These are phyloP conservation scores for Eumaeus atala DNA, from an alignment of 1,140 invertebrate genomes.

Conservation along the genomic window DNA sequence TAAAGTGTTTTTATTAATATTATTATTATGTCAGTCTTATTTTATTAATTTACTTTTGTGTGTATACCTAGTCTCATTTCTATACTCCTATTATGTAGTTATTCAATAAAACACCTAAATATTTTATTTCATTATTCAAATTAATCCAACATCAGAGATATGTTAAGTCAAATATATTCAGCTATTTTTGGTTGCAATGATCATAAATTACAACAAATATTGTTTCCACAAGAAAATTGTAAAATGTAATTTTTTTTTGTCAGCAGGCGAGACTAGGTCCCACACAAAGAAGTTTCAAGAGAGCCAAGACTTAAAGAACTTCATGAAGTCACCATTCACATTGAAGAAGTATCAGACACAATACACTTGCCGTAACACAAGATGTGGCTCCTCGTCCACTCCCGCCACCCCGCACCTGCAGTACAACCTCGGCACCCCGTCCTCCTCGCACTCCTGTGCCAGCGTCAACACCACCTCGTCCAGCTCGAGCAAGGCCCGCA, in stretches of 20 bases:
- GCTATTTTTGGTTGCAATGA: no score
- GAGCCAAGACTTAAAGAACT: conserved; percentile 55
- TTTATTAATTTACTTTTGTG: no score
- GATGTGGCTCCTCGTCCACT: conserved; percentile 50
- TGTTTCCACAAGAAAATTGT: no score
- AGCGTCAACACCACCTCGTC: conserved; percentile 58
- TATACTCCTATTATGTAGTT: neutral
- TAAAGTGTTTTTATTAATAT: no score
- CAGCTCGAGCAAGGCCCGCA: conserved; percentile 53
- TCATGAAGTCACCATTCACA: conserved; percentile 66
- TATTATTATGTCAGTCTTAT: no score
- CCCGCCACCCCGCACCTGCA: conserved; percentile 56
- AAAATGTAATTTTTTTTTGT: no score
- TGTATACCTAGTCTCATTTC: no score
- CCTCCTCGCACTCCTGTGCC: conserved; percentile 57
- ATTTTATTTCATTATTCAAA: no score
- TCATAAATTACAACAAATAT: no score
- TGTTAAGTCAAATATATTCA: no score
- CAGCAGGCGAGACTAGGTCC: conserved; percentile 47
- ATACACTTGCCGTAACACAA: conserved; percentile 43
- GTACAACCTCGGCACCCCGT: conserved; percentile 54
- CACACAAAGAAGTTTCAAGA: conserved; percentile 45
- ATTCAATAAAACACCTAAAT: no score
- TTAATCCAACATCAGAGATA: no score
- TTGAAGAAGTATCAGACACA: conserved; percentile 59